A percentile compares a stretch with the other conserved stretches of the same genome.
These are phyloP conservation scores for Caenorhabditis sp. DNA, from an alignment of 2,888 invertebrate genomes.

Conservation along the genomic window DNA sequence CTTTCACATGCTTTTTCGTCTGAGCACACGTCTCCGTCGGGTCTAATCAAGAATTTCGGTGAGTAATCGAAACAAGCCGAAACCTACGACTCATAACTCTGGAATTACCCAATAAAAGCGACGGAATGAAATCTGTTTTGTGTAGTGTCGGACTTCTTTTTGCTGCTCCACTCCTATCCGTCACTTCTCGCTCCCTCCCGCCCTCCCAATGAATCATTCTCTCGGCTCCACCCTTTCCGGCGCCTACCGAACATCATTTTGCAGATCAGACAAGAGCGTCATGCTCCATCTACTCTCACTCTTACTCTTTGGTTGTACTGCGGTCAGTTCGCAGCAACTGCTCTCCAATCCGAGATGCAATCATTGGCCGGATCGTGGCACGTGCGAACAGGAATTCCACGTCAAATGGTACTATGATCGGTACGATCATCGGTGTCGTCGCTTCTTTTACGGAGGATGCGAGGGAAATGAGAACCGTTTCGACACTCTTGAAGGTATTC, in stretches of 20 bases:
- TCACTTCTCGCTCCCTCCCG: not conserved
- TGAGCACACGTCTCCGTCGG: not conserved
- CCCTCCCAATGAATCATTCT: not conserved
- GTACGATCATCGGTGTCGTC: slow-evolving; percentile 69
- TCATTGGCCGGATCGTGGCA: slow-evolving; percentile 70
- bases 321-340: slow-evolving; percentile 59
- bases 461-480: slow-evolving; percentile 72
- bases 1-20: slow-evolving; percentile 20
- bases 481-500: slow-evolving; percentile 64
- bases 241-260: not conserved
- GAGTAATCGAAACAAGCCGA: slow-evolving; percentile 5
- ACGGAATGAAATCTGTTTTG: no score
- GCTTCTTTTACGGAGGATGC: slow-evolving; percentile 71
- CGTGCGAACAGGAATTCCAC: slow-evolving; percentile 65
- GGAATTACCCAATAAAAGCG: slow-evolving; percentile 8
- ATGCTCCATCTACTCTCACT: slow-evolving; percentile 29
- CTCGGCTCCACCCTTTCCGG: slow-evolving; percentile 7
- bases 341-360: slow-evolving; percentile 69
- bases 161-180: not conserved
- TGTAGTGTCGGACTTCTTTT: no score
- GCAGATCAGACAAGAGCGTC: slow-evolving; percentile 7
- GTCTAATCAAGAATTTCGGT: not conserved
- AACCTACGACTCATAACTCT: slow-evolving; percentile 6
- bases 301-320: slow-evolving; percentile 51
- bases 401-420: slow-evolving; percentile 72